Evolutionary conservation across 2,113 vertebrate genomes (phyloP).

Genomic region (Martes martes): DNA sequence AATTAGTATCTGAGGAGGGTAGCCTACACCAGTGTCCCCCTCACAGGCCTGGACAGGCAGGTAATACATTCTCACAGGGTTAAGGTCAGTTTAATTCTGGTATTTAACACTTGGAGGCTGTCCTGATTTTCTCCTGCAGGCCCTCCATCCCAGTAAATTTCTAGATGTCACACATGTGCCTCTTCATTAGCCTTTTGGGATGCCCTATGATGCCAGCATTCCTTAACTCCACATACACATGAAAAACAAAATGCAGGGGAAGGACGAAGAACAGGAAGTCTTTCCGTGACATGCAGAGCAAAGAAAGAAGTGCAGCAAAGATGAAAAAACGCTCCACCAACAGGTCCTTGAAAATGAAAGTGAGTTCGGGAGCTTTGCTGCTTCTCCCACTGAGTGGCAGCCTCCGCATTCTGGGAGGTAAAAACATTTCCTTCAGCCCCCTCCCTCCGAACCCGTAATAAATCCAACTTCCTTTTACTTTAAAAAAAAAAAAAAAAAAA

Average conservation of each 20-base stretch:
- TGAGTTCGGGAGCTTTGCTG: not conserved
- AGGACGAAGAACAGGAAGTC: not conserved
- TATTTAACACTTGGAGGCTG: not conserved
- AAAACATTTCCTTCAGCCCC: not conserved
- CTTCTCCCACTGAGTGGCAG: not conserved
- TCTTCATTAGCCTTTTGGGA: not conserved
- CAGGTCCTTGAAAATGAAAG: slow-evolving; percentile 61
- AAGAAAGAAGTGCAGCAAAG: not conserved
- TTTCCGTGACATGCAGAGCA: not conserved
- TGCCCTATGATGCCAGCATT: too few relatives aligned
- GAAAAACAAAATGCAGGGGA: not conserved
- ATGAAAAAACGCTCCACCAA: not conserved
- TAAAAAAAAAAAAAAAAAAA: not conserved
- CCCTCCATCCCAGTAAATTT: not conserved
- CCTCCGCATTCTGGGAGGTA: not conserved
- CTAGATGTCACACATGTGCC: not conserved
- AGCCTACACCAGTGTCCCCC: not conserved
- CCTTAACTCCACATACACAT: not conserved
- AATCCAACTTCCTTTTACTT: slow-evolving; percentile 40
- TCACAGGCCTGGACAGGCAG: not conserved
- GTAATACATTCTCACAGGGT: accelerated
- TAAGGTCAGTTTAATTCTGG: not conserved
- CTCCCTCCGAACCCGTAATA: not conserved
- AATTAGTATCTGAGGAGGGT: accelerated
- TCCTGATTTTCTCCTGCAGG: not conserved